Conservation (phyloP, 2,888 invertebrate genomes). For the Sthenelais limicola region DNA sequence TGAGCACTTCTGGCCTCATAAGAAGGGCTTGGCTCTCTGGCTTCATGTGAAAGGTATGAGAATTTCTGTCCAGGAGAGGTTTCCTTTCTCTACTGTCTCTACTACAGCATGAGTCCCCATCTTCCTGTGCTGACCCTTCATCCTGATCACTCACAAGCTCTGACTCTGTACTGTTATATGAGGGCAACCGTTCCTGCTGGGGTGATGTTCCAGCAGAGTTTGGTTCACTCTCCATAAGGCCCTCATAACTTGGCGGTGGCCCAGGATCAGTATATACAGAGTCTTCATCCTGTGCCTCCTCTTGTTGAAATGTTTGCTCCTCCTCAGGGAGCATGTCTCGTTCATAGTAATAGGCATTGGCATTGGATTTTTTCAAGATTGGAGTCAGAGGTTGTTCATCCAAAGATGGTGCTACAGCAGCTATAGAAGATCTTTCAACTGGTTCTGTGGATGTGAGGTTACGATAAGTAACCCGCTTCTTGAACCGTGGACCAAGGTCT, state of each 20-base stretch:
- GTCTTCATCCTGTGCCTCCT: not conserved
- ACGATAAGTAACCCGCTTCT: slow-evolving; percentile 89
- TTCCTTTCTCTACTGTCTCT: slow-evolving; percentile 8
- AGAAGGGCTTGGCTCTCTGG: slow-evolving; percentile 43
- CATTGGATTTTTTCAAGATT: slow-evolving; percentile 36
- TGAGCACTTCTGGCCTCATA: slow-evolving; percentile 44
- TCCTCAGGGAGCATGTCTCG: slow-evolving; percentile 13
- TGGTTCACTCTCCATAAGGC: slow-evolving; percentile 30
- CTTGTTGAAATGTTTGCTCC: too few species aligned
- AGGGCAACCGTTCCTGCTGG: slow-evolving; percentile 27
- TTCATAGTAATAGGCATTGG: slow-evolving; percentile 31
- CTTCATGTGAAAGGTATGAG: slow-evolving; percentile 33
- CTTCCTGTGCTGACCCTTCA: slow-evolving; percentile 4
- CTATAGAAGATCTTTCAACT: not conserved
- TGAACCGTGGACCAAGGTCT: slow-evolving; percentile 85
- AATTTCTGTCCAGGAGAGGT: slow-evolving; percentile 9
- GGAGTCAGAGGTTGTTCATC: slow-evolving; percentile 39
- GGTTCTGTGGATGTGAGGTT: slow-evolving; percentile 44
- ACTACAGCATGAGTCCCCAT: not conserved
- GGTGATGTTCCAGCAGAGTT: slow-evolving; percentile 26
- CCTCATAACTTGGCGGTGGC: slow-evolving; percentile 26
- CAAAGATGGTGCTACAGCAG: not conserved
- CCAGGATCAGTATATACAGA: slow-evolving; percentile 2
- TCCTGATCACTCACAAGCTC: slow-evolving; percentile 37
- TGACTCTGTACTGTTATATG: slow-evolving; percentile 43